A percentile compares a stretch with the other conserved stretches of the same genome.
Evolutionary conservation across 2,888 invertebrate genomes (phyloP).

Genomic region (Drosophila neutralis): DNA sequence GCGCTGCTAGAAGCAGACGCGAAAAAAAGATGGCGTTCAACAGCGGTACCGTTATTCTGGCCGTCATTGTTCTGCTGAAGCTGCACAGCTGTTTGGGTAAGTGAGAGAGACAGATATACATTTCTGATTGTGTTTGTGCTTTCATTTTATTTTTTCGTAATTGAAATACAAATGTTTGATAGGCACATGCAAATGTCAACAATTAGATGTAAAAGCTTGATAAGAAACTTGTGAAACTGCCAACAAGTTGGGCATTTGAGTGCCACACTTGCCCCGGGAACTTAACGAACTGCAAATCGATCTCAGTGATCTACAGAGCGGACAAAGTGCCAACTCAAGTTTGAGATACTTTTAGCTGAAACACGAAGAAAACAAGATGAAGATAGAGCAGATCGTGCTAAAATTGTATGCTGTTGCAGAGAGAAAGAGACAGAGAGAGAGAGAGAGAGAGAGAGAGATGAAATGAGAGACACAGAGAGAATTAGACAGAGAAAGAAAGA

Average conservation of each 20-base stretch:
- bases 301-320: constrained; percentile 4
- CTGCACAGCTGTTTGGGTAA: constrained; percentile 63
- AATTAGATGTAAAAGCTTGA: constrained; percentile 36
- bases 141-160: constrained; percentile 15
- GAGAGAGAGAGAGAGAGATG: not conserved
- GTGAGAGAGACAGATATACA: constrained; percentile 36
- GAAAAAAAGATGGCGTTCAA: constrained; percentile 50
- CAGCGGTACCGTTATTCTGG: constrained; percentile 39
- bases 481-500: not conserved
- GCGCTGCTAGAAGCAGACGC: constrained; percentile 26
- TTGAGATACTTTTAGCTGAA: not conserved
- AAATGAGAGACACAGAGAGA: not conserved
- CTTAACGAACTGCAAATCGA: constrained; percentile 7
- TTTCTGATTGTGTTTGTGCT: not conserved
- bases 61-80: constrained; percentile 43
- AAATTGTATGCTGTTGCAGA: not conserved
- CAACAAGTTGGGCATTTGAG: constrained; percentile 15
- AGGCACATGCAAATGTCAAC: constrained; percentile 44
- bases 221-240: constrained; percentile 27
- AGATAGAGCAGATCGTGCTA: not conserved
- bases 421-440: not conserved
- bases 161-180: constrained; percentile 47
- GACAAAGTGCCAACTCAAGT: not conserved
- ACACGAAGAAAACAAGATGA: not conserved
- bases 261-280: constrained; percentile 9